These are phyloP conservation scores for Urocyon cinereoargenteus DNA, from an alignment of 2,797 vertebrate genomes.

Conservation along the genomic window DNA sequence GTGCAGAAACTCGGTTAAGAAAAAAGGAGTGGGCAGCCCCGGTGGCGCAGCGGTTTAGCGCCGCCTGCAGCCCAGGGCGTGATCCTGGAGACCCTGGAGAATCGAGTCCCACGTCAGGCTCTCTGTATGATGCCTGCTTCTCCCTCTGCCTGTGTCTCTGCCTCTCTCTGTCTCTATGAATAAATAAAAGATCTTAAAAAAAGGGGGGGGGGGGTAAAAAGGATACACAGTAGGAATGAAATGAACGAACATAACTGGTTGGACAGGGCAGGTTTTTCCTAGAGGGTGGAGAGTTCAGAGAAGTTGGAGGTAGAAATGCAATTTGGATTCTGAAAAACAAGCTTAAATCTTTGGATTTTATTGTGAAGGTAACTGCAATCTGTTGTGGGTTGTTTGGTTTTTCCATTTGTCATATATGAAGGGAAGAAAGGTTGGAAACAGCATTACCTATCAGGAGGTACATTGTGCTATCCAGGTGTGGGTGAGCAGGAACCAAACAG, in stretches of 20 bases:
- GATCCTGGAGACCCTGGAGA: too few relatives aligned
- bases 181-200: too few relatives aligned
- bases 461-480: background rate
- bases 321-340: conserved; percentile 9
- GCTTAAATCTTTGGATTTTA: background rate
- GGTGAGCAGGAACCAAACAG: background rate
- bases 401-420: background rate
- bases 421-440: background rate
- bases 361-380: background rate
- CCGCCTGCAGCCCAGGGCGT: too few relatives aligned
- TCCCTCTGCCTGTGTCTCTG: too few relatives aligned
- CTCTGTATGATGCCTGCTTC: too few relatives aligned
- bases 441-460: background rate
- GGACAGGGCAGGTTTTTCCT: background rate
- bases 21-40: too few relatives aligned
- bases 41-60: too few relatives aligned
- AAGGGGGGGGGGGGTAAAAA: background rate
- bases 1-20: too few relatives aligned
- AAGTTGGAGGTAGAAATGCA: background rate
- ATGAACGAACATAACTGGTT: background rate
- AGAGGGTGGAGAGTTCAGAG: background rate
- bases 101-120: too few relatives aligned
- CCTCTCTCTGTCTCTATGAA: too few relatives aligned
- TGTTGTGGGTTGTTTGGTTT: background rate
- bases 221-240: background rate